Percentiles rank a stretch among this genome's conserved stretches.
These are phyloP conservation scores for Diglossa cyanea DNA, from an alignment of 2,797 vertebrate genomes.

Conservation along the genomic window DNA sequence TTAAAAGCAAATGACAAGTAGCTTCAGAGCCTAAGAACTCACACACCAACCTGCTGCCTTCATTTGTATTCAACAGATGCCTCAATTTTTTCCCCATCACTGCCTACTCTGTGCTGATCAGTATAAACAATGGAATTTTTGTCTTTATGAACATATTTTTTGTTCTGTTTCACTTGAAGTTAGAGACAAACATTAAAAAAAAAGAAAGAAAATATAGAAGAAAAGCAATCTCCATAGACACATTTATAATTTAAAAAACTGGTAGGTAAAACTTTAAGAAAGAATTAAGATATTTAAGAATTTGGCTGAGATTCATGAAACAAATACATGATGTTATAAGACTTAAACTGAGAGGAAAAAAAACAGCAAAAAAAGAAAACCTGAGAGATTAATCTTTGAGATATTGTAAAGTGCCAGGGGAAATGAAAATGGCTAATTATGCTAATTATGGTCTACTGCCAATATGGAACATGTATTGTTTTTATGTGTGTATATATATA, in stretches of 20 bases:
- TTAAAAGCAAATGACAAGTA: constrained; percentile 38
- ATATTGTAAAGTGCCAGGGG: constrained; percentile 27
- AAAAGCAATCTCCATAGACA: background rate
- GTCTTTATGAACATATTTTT: constrained; percentile 61
- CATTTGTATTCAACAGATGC: constrained; percentile 72
- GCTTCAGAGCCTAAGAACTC: constrained; percentile 19
- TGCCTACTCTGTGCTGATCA: constrained; percentile 62
- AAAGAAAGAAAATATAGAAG: background rate
- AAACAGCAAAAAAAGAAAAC: background rate
- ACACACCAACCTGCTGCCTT: constrained; percentile 63
- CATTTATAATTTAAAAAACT: constrained; percentile 11
- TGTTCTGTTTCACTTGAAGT: constrained; percentile 47
- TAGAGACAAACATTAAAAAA: background rate
- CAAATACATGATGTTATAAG: background rate
- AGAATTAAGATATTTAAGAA: background rate
- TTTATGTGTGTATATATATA: background rate
- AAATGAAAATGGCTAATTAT: background rate
- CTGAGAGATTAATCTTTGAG: background rate
- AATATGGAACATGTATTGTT: background rate
- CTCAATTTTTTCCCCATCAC: constrained; percentile 47
- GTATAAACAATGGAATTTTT: constrained; percentile 74
- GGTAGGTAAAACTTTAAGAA: constrained; percentile 34
- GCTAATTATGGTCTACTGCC: background rate
- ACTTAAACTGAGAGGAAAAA: background rate
- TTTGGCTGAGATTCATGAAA: background rate